Evolutionary conservation across 2,113 vertebrate species (phyloP).

Genomic region (Bothrops jararaca): DNA sequence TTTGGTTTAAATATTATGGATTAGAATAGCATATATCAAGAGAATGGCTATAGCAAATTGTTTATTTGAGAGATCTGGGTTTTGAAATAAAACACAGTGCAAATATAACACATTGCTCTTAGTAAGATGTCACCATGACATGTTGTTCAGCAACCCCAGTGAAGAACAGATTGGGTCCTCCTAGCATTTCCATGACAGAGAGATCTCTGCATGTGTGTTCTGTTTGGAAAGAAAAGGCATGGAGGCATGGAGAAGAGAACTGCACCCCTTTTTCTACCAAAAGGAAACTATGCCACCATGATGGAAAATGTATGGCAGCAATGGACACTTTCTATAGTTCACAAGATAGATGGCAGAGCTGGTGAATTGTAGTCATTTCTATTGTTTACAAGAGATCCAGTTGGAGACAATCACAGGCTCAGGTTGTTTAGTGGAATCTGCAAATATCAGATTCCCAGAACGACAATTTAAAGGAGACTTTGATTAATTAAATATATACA

Average conservation of each 20-base stretch:
- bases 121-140: background rate
- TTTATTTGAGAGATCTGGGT: background rate
- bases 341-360: background rate
- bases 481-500: background rate
- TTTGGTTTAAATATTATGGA: background rate
- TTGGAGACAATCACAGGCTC: background rate
- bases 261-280: background rate
- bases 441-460: background rate
- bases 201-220: background rate
- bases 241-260: background rate
- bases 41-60: background rate
- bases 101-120: background rate
- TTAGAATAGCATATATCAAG: background rate
- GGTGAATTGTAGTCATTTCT: background rate
- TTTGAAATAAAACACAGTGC: background rate
- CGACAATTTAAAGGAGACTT: background rate
- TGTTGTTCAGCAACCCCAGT: background rate
- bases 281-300: background rate
- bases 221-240: background rate
- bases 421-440: background rate
- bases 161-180: background rate
- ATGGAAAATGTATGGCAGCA: background rate
- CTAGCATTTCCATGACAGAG: background rate
- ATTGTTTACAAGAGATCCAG: background rate
- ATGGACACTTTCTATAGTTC: background rate